Evolutionary conservation across 2,888 invertebrate genomes (phyloP).

Genomic region (Acrobasis repandana): DNA sequence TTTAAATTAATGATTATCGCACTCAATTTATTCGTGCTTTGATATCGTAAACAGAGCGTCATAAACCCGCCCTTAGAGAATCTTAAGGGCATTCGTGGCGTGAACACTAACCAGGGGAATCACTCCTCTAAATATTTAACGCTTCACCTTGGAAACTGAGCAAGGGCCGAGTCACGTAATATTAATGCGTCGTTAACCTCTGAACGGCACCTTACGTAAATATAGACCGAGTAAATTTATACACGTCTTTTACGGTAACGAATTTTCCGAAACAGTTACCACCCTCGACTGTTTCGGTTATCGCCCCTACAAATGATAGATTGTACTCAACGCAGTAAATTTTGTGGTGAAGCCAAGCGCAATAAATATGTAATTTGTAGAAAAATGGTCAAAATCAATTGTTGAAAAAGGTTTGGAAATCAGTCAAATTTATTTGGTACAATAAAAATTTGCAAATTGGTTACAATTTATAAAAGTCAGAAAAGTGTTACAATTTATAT

Average conservation of each 20-base stretch:
- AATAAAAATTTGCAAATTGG: no score
- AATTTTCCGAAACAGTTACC: neutral
- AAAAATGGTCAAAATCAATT: no score
- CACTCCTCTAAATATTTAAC: conserved; percentile 50
- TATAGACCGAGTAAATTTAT: neutral
- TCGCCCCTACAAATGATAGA: conserved; percentile 1
- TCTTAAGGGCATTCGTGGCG: conserved; percentile 40
- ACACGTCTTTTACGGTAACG: neutral
- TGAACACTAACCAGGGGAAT: conserved; percentile 50
- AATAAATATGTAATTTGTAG: conserved; percentile 29
- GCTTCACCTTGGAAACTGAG: conserved; percentile 50
- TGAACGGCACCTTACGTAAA: conserved; percentile 26
- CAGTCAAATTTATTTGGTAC: no score
- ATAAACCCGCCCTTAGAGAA: conserved; percentile 40
- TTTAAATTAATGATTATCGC: no score
- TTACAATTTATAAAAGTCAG: no score
- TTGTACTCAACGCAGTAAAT: neutral
- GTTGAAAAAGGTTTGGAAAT: no score
- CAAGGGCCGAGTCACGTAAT: conserved; percentile 49
- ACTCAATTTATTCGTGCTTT: neutral
- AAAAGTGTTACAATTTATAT: no score
- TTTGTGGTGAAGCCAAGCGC: conserved; percentile 21
- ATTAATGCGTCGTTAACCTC: conserved; percentile 59
- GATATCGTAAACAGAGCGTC: conserved; percentile 30
- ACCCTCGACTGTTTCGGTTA: neutral